phyloP scores from a whole-genome alignment of 2,797 vertebrate genomes.

The Chanos chanos region DNA sequence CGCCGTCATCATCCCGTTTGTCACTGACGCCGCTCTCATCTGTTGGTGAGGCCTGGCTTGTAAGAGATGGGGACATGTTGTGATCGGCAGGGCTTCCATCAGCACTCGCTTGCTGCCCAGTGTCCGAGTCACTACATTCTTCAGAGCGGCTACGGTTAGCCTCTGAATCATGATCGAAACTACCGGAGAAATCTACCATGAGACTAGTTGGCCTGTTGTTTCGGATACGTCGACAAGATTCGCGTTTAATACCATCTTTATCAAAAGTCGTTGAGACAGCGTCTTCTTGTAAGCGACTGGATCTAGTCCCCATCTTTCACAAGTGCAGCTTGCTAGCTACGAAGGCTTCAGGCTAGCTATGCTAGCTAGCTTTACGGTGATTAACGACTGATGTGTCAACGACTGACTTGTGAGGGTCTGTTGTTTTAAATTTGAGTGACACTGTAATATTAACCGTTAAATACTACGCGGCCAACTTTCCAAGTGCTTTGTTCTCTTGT shows the following conservation, averaged over 20 bases:
- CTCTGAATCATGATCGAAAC: conserved; percentile 72
- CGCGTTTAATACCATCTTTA: conserved; percentile 69
- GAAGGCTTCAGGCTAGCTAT: conserved; percentile 3
- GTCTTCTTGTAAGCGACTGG: conserved; percentile 74
- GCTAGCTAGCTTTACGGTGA: conserved; percentile 5
- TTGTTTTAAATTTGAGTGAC: background rate
- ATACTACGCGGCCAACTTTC: background rate
- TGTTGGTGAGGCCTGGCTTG: conserved; percentile 55
- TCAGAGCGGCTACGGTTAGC: conserved; percentile 70
- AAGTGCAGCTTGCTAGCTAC: conserved; percentile 22
- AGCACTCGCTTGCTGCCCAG: conserved; percentile 67
- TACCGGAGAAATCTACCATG: conserved; percentile 72
- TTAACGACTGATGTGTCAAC: background rate
- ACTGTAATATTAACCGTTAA: background rate
- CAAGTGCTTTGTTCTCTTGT: conserved; percentile 17
- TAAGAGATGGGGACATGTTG: conserved; percentile 55
- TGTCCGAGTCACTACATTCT: conserved; percentile 75
- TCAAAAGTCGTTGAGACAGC: conserved; percentile 60
- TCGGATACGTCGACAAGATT: conserved; percentile 66
- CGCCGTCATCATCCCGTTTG: conserved; percentile 51
- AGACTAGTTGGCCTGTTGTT: conserved; percentile 72
- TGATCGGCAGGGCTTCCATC: conserved; percentile 68
- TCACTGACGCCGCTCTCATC: conserved; percentile 58
- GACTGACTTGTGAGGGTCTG: background rate
- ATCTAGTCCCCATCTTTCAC: conserved; percentile 71